These are phyloP conservation scores for Plecotus auritus DNA, from an alignment of 2,113 vertebrate species.

Conservation along the genomic window DNA sequence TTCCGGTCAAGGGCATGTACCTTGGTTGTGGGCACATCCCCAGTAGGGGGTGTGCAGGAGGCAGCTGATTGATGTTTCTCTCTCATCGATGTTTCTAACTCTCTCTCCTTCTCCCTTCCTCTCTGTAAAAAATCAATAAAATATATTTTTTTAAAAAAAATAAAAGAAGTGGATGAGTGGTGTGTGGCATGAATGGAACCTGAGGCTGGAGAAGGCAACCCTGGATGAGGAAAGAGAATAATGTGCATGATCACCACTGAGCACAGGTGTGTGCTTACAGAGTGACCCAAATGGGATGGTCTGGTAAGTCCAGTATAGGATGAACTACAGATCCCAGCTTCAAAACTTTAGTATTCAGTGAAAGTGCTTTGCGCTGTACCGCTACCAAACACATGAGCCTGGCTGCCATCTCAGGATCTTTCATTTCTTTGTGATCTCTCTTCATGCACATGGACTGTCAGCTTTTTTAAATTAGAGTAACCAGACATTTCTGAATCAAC, in stretches of 20 bases:
- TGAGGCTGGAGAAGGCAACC: not conserved
- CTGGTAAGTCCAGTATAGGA: not conserved
- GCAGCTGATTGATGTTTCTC: too few relatives aligned
- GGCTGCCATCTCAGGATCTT: not conserved
- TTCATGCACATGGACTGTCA: not conserved
- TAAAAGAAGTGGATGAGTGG: not conserved
- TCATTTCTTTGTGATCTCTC: not conserved
- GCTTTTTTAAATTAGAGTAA: not conserved
- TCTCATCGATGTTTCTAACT: too few relatives aligned
- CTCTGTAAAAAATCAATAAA: too few relatives aligned
- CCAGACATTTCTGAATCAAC: not conserved
- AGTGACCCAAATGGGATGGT: too few relatives aligned
- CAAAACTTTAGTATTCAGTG: not conserved
- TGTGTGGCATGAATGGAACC: not conserved
- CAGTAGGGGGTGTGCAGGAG: too few relatives aligned
- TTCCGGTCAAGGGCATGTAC: too few relatives aligned
- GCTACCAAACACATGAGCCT: not conserved
- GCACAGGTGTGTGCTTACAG: not conserved
- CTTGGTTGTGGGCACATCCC: too few relatives aligned
- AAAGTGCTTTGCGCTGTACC: not conserved
- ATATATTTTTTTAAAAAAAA: too few relatives aligned
- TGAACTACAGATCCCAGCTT: not conserved
- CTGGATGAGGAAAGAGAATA: not conserved
- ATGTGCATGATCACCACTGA: rapidly evolving
- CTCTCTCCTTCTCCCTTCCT: too few relatives aligned